These are phyloP conservation scores for Moxostoma hubbsi DNA, from an alignment of 2,797 vertebrate species.

Conservation along the genomic window DNA sequence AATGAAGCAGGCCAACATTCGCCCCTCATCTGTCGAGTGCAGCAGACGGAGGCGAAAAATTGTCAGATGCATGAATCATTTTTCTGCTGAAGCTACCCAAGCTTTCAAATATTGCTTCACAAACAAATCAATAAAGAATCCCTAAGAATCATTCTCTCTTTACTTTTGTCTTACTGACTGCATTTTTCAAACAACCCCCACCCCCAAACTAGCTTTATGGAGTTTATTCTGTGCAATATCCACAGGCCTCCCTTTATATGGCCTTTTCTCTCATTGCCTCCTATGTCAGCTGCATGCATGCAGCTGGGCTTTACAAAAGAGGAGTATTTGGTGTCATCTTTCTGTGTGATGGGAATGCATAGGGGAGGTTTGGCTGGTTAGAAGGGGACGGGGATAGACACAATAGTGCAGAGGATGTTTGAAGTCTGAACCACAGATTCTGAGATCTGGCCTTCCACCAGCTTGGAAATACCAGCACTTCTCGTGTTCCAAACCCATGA, in stretches of 20 bases:
- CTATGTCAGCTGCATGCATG: slow-evolving; percentile 40
- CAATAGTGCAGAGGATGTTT: slow-evolving; percentile 44
- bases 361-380: slow-evolving; percentile 34
- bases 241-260: slow-evolving; percentile 38
- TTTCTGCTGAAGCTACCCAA: slow-evolving; percentile 7
- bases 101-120: slow-evolving; percentile 16
- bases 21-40: slow-evolving; percentile 29
- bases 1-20: slow-evolving; percentile 28
- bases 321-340: slow-evolving; percentile 45
- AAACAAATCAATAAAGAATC: slow-evolving; percentile 28
- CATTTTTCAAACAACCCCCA: not conserved
- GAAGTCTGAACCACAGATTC: slow-evolving; percentile 49
- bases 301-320: slow-evolving; percentile 38
- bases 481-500: slow-evolving; percentile 43
- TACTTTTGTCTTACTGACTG: not conserved
- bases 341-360: slow-evolving; percentile 25
- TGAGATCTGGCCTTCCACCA: slow-evolving; percentile 20
- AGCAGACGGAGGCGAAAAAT: slow-evolving; percentile 26
- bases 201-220: not conserved
- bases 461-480: slow-evolving; percentile 37
- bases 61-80: slow-evolving; percentile 41
- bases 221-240: slow-evolving; percentile 35
- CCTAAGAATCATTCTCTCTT: slow-evolving; percentile 4
- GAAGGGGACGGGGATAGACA: slow-evolving; percentile 36
- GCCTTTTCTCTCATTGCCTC: slow-evolving; percentile 23